Percentiles rank a stretch among this genome's conserved stretches.
phyloP scores from a whole-genome alignment of 2,797 vertebrate species.

The Heterohyrax brucei region DNA sequence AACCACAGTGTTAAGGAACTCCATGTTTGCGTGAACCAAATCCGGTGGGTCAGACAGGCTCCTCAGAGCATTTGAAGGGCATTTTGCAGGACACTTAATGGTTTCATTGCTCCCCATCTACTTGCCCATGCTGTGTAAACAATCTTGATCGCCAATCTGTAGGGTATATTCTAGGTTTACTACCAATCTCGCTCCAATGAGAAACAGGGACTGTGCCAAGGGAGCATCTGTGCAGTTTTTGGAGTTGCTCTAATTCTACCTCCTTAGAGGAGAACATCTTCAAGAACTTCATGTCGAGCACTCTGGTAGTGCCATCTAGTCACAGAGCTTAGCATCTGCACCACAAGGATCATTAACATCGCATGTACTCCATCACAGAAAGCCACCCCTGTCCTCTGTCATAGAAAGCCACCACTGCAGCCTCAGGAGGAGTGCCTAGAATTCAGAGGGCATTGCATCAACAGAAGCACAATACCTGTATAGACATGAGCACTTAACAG shows the following conservation, averaged over 20 bases:
- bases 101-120: not conserved
- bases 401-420: not conserved
- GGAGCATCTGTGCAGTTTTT: not conserved
- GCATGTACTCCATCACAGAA: not conserved
- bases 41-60: not conserved
- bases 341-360: not conserved
- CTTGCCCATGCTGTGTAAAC: not conserved
- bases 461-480: not conserved
- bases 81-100: not conserved
- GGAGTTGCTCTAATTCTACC: not conserved
- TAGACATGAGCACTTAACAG: not conserved
- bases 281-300: not conserved
- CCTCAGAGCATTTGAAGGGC: not conserved
- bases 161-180: not conserved
- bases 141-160: not conserved
- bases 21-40: not conserved
- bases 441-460: not conserved
- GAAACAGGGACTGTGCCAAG: not conserved
- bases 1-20: not conserved
- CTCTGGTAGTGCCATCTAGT: not conserved
- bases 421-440: not conserved
- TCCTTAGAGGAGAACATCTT: not conserved
- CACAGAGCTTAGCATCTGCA: not conserved
- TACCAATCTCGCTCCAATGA: not conserved
- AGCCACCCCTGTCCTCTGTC: not conserved